Evolutionary conservation across 2,113 vertebrate species (phyloP).

Genomic region (Vulpes ferrilata): DNA sequence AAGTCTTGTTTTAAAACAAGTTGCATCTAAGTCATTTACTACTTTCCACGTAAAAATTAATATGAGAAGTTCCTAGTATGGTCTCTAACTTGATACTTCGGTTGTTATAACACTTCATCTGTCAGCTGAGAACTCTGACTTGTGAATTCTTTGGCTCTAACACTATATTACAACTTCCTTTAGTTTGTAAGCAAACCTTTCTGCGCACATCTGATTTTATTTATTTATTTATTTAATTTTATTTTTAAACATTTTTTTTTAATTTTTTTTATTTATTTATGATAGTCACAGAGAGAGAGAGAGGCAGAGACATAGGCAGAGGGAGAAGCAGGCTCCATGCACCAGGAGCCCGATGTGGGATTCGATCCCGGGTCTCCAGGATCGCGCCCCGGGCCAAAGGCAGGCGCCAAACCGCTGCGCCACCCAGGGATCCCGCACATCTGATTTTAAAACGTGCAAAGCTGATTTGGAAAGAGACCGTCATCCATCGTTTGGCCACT

Average conservation of each 20-base stretch:
- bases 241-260: no score
- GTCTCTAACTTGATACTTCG: constrained; percentile 43
- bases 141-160: constrained; percentile 42
- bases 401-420: no score
- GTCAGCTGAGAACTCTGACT: constrained; percentile 37
- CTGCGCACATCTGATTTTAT: background rate
- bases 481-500: background rate
- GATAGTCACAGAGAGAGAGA: no score
- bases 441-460: constrained; percentile 46
- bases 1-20: constrained; percentile 38
- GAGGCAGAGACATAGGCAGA: no score
- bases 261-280: no score
- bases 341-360: no score
- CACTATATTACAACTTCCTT: constrained; percentile 14
- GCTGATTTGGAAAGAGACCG: constrained; percentile 38
- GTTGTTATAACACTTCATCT: background rate
- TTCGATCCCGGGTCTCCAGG: no score
- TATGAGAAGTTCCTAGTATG: constrained; percentile 49
- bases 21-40: constrained; percentile 29
- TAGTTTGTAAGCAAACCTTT: constrained; percentile 8
- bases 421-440: no score
- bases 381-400: no score
- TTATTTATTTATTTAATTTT: no score
- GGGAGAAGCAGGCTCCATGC: no score
- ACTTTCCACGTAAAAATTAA: constrained; percentile 57